Evolutionary conservation across 2,888 invertebrate genomes (phyloP).

Genomic region (Ptychoptera albimana): DNA sequence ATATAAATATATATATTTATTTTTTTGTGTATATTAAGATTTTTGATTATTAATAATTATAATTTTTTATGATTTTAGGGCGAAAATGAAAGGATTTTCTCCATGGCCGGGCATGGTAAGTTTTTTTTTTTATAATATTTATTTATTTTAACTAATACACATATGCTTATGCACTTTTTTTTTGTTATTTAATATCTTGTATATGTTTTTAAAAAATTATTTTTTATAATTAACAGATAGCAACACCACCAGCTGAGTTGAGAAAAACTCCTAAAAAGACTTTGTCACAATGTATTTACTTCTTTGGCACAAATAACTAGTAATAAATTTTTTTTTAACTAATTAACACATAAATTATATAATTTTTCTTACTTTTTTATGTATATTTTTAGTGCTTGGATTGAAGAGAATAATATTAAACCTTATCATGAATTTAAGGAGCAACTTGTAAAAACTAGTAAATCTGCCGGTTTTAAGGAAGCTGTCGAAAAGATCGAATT

Average conservation of each 20-base stretch:
- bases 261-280: constrained; percentile 63
- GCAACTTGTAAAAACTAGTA: constrained; percentile 56
- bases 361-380: no score
- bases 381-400: constrained; percentile 63
- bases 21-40: no score
- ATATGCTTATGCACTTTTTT: neutral
- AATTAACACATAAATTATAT: no score
- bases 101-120: constrained; percentile 96
- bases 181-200: constrained; percentile 5
- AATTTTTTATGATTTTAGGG: constrained; percentile 51
- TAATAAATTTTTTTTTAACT: constrained; percentile 24
- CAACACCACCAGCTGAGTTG: constrained; percentile 60
- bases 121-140: constrained; percentile 27
- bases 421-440: constrained; percentile 68
- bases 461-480: constrained; percentile 58
- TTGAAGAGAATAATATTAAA: constrained; percentile 68
- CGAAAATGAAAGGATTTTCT: constrained; percentile 94
- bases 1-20: no score
- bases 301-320: constrained; percentile 92
- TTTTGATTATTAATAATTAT: constrained; percentile 3
- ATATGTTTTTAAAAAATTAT: constrained; percentile 7
- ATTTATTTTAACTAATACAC: neutral
- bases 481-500: constrained; percentile 68
- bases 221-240: constrained; percentile 46
- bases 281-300: constrained; percentile 69